phyloP scores from a whole-genome alignment of 2,797 vertebrate genomes.

The Triplophysa bombifrons region DNA sequence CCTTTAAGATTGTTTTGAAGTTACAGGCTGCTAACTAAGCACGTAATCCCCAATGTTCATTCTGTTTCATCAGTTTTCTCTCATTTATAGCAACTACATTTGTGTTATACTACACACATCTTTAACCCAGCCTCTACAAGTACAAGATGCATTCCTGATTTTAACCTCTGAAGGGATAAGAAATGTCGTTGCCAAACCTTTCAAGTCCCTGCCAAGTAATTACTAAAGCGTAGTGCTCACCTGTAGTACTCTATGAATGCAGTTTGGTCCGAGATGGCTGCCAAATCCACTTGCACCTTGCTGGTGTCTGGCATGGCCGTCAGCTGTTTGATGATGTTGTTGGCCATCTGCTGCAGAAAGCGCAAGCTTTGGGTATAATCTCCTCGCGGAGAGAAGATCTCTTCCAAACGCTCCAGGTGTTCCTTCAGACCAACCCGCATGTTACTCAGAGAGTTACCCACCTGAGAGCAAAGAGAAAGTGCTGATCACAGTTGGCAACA shows the following conservation, averaged over 20 bases:
- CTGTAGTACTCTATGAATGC: constrained; percentile 86
- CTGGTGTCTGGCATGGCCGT: constrained; percentile 79
- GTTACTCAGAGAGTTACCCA: constrained; percentile 73
- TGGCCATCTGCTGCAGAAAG: constrained; percentile 84
- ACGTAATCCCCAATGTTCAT: no score
- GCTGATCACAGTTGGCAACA: constrained; percentile 1
- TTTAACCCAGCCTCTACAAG: no score
- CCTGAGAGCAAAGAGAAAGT: constrained; percentile 68
- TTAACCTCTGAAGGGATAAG: not conserved
- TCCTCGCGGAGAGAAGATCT: constrained; percentile 82
- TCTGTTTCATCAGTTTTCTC: no score
- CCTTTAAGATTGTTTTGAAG: no score
- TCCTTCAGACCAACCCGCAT: constrained; percentile 81
- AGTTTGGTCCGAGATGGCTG: constrained; percentile 71
- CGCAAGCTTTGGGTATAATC: constrained; percentile 85
- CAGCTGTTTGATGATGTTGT: constrained; percentile 81
- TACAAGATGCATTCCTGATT: no score
- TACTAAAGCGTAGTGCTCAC: constrained; percentile 66
- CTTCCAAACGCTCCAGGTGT: constrained; percentile 84
- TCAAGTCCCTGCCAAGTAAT: not conserved
- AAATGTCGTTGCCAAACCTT: constrained; percentile 7
- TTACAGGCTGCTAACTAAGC: no score
- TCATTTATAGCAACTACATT: no score
- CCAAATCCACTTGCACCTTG: constrained; percentile 75
- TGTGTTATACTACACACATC: no score